phyloP scores from a whole-genome alignment of 1,140 invertebrate species.

The Drosophila ambigua region DNA sequence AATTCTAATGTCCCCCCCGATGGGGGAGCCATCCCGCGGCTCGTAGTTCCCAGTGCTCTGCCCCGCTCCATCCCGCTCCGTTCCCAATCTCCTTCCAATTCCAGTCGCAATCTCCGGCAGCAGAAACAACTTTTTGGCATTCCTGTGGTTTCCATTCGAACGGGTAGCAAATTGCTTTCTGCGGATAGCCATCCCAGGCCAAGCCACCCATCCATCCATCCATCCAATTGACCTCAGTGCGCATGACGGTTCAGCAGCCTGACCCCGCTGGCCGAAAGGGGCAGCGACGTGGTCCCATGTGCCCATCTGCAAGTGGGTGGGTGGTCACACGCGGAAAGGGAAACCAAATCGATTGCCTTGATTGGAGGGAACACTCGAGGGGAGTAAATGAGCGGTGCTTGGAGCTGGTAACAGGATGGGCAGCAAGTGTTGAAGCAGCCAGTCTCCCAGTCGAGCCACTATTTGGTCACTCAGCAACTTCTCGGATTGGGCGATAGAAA shows the following conservation, averaged over 20 bases:
- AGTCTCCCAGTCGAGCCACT: no score
- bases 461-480: no score
- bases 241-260: slow-evolving; percentile 25
- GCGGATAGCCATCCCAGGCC: slow-evolving; percentile 26
- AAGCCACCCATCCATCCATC: slow-evolving; percentile 19
- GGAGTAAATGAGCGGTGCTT: no score
- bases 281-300: not conserved
- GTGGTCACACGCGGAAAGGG: slow-evolving; percentile 20
- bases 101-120: slow-evolving; percentile 28
- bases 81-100: slow-evolving; percentile 28
- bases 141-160: slow-evolving; percentile 59
- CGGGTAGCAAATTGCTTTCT: slow-evolving; percentile 68
- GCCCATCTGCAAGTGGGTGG: slow-evolving; percentile 2
- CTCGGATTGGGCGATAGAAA: not conserved
- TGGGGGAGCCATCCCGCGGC: slow-evolving; percentile 12
- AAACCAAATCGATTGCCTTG: slow-evolving; percentile 1
- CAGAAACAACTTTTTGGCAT: slow-evolving; percentile 50
- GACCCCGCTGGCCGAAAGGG: slow-evolving; percentile 26
- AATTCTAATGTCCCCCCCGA: slow-evolving; percentile 53
- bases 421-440: no score
- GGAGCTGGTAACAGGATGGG: no score
- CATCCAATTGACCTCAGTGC: slow-evolving; percentile 36
- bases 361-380: no score
- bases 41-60: slow-evolving; percentile 10
- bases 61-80: not conserved